These are phyloP conservation scores for Drosophila putrida DNA, from an alignment of 2,888 invertebrate species.

Conservation along the genomic window DNA sequence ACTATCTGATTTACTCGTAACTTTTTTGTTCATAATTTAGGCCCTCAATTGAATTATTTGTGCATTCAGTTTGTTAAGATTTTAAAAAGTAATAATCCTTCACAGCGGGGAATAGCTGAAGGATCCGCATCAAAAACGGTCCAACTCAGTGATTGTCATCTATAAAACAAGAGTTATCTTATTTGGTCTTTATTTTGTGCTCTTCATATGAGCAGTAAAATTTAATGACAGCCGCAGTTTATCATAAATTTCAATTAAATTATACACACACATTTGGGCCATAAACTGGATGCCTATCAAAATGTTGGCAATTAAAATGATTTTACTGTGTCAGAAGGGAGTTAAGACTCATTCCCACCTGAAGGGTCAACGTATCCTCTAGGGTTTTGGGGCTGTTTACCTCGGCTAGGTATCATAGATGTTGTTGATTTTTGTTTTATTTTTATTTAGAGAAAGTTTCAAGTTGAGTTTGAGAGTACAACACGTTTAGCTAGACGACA, in stretches of 20 bases:
- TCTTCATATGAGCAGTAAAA: constrained; percentile 1
- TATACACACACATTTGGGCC: constrained; percentile 2
- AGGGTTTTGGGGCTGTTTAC: background rate
- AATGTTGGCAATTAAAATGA: constrained; percentile 17
- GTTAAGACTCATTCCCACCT: background rate
- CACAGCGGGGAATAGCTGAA: background rate
- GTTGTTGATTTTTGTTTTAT: background rate
- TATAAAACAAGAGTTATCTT: background rate
- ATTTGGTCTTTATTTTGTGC: background rate
- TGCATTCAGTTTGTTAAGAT: background rate
- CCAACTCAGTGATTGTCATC: background rate
- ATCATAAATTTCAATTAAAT: constrained; percentile 9
- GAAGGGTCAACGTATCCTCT: constrained; percentile 19
- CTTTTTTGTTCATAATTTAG: background rate
- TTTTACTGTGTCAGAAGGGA: constrained; percentile 9
- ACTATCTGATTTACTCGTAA: background rate
- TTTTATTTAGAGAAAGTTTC: constrained; percentile 17
- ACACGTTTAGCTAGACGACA: constrained; percentile 33
- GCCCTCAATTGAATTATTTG: background rate
- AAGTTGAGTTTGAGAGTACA: constrained; percentile 15
- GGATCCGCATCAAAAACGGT: background rate
- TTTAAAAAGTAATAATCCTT: background rate
- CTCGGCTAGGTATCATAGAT: constrained; percentile 6
- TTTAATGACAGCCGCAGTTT: constrained; percentile 5
- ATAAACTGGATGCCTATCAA: constrained; percentile 9